A percentile compares a stretch with the other conserved stretches of the same genome.
phyloP scores from a whole-genome alignment of 1,140 invertebrate genomes.

The Drosophila rufa region DNA sequence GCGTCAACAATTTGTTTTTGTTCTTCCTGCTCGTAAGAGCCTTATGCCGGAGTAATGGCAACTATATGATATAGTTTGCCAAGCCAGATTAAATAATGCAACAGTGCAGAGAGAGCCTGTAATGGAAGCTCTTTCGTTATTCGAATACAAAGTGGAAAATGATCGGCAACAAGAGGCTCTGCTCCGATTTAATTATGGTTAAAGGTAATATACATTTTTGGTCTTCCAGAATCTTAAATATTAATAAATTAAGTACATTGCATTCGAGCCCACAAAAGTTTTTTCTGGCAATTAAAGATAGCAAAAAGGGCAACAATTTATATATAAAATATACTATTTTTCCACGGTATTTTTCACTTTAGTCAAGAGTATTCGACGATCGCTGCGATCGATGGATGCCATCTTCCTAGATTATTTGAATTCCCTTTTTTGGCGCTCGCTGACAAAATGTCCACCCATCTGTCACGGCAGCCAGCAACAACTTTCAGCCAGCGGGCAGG shows the following conservation, averaged over 20 bases:
- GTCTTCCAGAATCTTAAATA: not conserved
- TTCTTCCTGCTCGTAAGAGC: conserved; percentile 40
- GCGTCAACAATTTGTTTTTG: conserved; percentile 68
- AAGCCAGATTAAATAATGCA: conserved; percentile 36
- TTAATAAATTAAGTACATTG: not conserved
- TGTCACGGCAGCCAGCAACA: conserved; percentile 66
- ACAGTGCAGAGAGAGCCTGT: not conserved
- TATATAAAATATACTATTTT: not conserved
- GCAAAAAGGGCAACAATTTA: too few species aligned
- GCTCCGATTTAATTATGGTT: not conserved
- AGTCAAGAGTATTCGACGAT: conserved; percentile 22
- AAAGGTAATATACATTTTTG: not conserved
- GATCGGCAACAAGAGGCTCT: not conserved
- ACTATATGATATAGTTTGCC: conserved; percentile 45
- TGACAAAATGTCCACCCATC: conserved; percentile 81
- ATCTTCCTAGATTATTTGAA: conserved; percentile 1
- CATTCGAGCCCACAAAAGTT: too few species aligned
- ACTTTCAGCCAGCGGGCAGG: conserved; percentile 55
- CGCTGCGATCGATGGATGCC: not conserved
- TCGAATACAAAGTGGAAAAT: conserved; percentile 8
- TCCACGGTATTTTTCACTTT: too few species aligned
- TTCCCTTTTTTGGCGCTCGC: conserved; percentile 29
- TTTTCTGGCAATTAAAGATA: too few species aligned
- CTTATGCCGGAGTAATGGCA: conserved; percentile 39
- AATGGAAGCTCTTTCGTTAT: conserved; percentile 6